phyloP scores from a whole-genome alignment of 2,888 invertebrate genomes.

The Chironomus riparius region DNA sequence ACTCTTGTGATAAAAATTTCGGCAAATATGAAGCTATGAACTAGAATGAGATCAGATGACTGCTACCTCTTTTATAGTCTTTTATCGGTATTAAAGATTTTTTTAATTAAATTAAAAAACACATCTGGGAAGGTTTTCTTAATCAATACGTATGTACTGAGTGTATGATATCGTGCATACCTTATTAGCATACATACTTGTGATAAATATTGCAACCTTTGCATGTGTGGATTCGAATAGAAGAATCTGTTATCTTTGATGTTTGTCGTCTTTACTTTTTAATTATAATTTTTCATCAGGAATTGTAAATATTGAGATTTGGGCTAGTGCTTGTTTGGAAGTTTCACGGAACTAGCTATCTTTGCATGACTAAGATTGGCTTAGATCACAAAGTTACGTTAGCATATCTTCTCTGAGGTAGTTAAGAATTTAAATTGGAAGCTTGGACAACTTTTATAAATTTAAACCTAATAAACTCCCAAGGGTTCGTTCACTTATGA shows the following conservation, averaged over 20 bases:
- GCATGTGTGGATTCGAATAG: background rate
- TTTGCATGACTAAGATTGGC: too few relatives aligned
- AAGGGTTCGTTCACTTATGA: too few relatives aligned
- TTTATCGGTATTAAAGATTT: background rate
- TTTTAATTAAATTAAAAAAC: background rate
- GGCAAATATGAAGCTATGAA: background rate
- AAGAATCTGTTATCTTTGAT: background rate
- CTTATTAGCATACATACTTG: background rate
- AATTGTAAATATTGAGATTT: too few relatives aligned
- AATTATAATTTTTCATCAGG: too few relatives aligned
- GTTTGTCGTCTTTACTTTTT: background rate
- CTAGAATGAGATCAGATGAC: background rate
- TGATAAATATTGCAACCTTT: background rate
- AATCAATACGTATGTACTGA: background rate
- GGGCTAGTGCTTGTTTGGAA: too few relatives aligned
- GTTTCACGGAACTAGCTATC: too few relatives aligned
- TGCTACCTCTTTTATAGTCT: background rate
- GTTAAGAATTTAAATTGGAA: too few relatives aligned
- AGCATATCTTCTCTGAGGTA: too few relatives aligned
- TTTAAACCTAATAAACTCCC: too few relatives aligned
- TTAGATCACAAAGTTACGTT: too few relatives aligned
- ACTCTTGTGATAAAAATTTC: background rate
- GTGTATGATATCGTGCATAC: background rate
- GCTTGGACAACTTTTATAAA: too few relatives aligned
- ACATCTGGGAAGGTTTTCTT: background rate